These are phyloP conservation scores for Pristionchus japonicus DNA, from an alignment of 2,888 invertebrate species.

Conservation along the genomic window DNA sequence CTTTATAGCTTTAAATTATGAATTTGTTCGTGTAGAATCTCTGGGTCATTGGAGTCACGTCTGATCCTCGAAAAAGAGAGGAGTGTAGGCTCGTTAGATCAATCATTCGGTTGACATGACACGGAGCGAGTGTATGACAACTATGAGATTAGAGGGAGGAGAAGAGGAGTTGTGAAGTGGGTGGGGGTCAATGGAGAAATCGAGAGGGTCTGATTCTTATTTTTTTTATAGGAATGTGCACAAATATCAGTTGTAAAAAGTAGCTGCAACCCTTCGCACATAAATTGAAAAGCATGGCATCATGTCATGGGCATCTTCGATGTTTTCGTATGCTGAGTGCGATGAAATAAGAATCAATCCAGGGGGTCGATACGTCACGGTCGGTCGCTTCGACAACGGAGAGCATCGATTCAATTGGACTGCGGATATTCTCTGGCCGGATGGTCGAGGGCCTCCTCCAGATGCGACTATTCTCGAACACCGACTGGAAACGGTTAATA, in stretches of 20 bases:
- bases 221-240: too few species aligned
- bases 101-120: not conserved
- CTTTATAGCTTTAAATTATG: too few species aligned
- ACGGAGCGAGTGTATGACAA: conserved; percentile 5
- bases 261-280: too few species aligned
- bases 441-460: conserved; percentile 69
- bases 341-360: conserved; percentile 49
- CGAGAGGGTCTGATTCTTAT: not conserved
- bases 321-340: too few species aligned
- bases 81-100: conserved; percentile 13
- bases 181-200: not conserved
- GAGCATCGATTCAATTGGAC: conserved; percentile 93
- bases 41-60: not conserved
- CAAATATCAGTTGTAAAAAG: too few species aligned
- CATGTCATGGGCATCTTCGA: too few species aligned
- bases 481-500: conserved; percentile 66
- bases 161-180: not conserved
- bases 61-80: not conserved
- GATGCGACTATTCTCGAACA: conserved; percentile 70
- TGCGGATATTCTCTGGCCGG: conserved; percentile 82
- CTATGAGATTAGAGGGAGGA: not conserved
- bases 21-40: too few species aligned
- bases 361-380: conserved; percentile 91
- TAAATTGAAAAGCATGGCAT: too few species aligned
- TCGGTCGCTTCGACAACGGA: conserved; percentile 96